Evolutionary conservation across 2,113 vertebrate species (phyloP).

Genomic region (Tretioscincus oriximinensis): DNA sequence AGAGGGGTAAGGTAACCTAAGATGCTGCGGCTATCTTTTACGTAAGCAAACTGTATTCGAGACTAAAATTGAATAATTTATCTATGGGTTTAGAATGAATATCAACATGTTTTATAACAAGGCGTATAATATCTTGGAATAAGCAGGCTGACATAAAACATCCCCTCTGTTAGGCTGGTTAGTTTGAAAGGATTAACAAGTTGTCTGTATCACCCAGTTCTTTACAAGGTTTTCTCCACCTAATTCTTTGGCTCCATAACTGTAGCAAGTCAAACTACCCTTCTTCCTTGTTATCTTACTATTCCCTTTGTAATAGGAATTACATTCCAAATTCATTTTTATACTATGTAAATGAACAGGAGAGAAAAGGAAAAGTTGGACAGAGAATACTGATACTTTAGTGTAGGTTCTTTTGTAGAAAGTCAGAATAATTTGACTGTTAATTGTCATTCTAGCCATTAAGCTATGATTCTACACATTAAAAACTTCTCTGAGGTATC

Average conservation of each 20-base stretch:
- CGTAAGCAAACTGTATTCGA: conserved; percentile 26
- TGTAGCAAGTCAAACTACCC: neutral
- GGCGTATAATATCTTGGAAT: too few relatives aligned
- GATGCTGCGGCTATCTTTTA: neutral
- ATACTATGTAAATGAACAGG: neutral
- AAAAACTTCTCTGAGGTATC: too few relatives aligned
- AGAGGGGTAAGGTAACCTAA: conserved; percentile 69
- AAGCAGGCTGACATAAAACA: neutral
- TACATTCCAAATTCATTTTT: neutral
- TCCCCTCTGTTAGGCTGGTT: neutral
- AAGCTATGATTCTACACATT: too few relatives aligned
- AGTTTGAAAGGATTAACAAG: neutral
- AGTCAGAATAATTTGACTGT: neutral
- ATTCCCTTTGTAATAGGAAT: neutral
- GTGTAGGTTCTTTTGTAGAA: neutral
- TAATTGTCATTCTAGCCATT: neutral
- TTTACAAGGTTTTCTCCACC: too few relatives aligned
- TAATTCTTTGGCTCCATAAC: too few relatives aligned
- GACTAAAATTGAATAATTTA: neutral
- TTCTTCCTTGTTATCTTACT: neutral
- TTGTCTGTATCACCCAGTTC: too few relatives aligned
- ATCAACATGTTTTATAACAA: neutral
- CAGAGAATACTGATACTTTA: neutral
- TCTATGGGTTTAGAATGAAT: neutral
- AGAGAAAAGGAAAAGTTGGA: neutral